These are phyloP conservation scores for Cosmia pyralina DNA, from an alignment of 2,888 invertebrate genomes.

Conservation along the genomic window DNA sequence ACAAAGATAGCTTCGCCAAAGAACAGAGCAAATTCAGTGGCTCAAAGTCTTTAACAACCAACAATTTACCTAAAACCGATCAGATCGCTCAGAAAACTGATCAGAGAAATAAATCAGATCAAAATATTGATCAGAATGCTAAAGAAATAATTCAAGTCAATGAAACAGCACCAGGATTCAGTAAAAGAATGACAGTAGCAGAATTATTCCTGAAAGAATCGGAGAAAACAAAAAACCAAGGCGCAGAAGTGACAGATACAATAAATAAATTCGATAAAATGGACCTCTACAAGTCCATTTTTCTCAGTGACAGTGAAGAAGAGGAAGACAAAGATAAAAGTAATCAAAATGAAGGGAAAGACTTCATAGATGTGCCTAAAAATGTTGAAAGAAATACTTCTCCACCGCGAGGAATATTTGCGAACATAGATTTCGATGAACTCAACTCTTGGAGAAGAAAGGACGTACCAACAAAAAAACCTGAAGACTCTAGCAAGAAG, in stretches of 20 bases:
- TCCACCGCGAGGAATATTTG: slow-evolving; percentile 93
- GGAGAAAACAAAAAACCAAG: slow-evolving; percentile 77
- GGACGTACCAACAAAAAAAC: slow-evolving; percentile 46
- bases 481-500: slow-evolving; percentile 36
- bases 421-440: slow-evolving; percentile 91
- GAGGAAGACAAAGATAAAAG: slow-evolving; percentile 76
- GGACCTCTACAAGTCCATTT: slow-evolving; percentile 97
- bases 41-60: slow-evolving; percentile 77
- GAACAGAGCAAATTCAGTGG: slow-evolving; percentile 86
- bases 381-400: slow-evolving; percentile 92
- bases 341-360: slow-evolving; percentile 52
- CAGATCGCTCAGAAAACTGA: slow-evolving; percentile 16
- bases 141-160: slow-evolving; percentile 5
- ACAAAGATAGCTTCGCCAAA: slow-evolving; percentile 88
- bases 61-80: slow-evolving; percentile 44
- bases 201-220: slow-evolving; percentile 87
- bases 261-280: slow-evolving; percentile 88
- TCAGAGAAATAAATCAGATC: background rate
- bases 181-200: slow-evolving; percentile 86
- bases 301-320: slow-evolving; percentile 94
- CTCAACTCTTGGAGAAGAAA: slow-evolving; percentile 86
- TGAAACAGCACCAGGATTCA: slow-evolving; percentile 60
- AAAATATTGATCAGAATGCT: background rate
- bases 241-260: slow-evolving; percentile 78
- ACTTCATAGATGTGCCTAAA: slow-evolving; percentile 82